Evolutionary conservation across 2,888 invertebrate genomes (phyloP), one percentile per base, ranked within the genome.

Genomic region (Catocala fraxini): DNA sequence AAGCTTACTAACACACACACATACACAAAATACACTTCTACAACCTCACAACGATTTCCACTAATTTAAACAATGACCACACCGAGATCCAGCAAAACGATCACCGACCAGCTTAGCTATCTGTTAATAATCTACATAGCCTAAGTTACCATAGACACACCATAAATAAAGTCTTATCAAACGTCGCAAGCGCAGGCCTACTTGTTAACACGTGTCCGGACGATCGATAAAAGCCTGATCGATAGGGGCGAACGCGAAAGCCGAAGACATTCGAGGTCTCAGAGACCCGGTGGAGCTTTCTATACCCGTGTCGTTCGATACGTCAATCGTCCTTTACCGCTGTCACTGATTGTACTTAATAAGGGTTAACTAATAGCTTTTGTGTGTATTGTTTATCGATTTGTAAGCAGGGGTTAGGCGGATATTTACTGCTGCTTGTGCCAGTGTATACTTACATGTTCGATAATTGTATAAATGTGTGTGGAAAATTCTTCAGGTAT

Each of bases 171-270:
- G 56, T 54, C 76, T 85, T 88, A 87, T 87, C 85, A 76, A 73
- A 66, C 67, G 77, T 78, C 69, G 71, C 60, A 54, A 75, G 82
- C 78, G 79, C 75, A 80, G 74, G 73, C 77, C 83, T 79, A 78
- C 84, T 83, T 87, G 89, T 88, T 87, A 88, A 89, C 89, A 89
- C 86, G 85, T 85, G 86, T 87, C 84, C 55, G 49, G 66, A 55
- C 70, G 68, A 77, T 84, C 85, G 85, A 84, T 86, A 85, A 70
- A 77, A 73, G 68, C 59, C 67, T 85, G 86, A 86, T 85, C 84
- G 86, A 84, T 84, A 75, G 80, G 76, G 76, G 68, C 68, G 72
- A 61, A 67, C 72, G 72, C 69, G 74, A 76, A 75, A 79, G 75
- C 73, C 70, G 68, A 72, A 54, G 59, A 53, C 51, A 58, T 6